phyloP scores from a whole-genome alignment of 2,113 vertebrate species.

The Lota lota region DNA sequence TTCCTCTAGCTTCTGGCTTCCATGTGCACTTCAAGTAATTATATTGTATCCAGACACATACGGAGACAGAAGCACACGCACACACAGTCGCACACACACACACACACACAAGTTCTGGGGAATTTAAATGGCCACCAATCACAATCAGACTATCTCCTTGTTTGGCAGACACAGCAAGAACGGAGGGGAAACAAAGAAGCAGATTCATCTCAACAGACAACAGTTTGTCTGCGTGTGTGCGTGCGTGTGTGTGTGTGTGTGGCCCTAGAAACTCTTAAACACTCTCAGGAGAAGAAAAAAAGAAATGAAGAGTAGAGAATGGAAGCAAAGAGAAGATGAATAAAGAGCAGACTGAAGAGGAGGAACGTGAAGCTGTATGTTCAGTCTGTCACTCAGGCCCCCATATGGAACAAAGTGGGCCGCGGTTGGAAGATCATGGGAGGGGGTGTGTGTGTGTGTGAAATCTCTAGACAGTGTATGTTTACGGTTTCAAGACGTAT shows the following conservation, averaged over 20 bases:
- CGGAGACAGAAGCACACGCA: conserved; percentile 9
- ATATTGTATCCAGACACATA: conserved; percentile 1
- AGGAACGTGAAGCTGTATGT: too few relatives aligned
- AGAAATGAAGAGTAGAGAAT: too few relatives aligned
- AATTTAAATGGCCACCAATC: conserved; percentile 42
- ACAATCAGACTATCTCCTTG: conserved; percentile 49
- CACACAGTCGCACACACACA: conserved; percentile 6
- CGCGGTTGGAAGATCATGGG: too few relatives aligned
- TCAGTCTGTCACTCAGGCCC: too few relatives aligned
- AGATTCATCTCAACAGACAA: neutral
- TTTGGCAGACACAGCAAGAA: conserved; percentile 26
- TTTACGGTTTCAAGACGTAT: neutral
- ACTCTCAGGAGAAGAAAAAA: too few relatives aligned
- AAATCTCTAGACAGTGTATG: neutral
- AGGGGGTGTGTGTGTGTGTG: too few relatives aligned
- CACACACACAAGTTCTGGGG: conserved; percentile 35
- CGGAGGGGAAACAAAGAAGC: conserved; percentile 7
- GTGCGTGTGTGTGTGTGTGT: neutral
- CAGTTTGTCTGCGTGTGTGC: neutral
- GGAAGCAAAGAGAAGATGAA: too few relatives aligned
- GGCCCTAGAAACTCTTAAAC: too few relatives aligned
- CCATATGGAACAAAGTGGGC: too few relatives aligned
- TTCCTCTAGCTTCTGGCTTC: too few relatives aligned
- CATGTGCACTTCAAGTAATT: too few relatives aligned
- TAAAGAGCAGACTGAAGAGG: too few relatives aligned